A percentile compares a stretch with the other conserved stretches of the same genome.
These are phyloP conservation scores for Tetragonisca angustula DNA, from an alignment of 2,888 invertebrate species.

Conservation along the genomic window DNA sequence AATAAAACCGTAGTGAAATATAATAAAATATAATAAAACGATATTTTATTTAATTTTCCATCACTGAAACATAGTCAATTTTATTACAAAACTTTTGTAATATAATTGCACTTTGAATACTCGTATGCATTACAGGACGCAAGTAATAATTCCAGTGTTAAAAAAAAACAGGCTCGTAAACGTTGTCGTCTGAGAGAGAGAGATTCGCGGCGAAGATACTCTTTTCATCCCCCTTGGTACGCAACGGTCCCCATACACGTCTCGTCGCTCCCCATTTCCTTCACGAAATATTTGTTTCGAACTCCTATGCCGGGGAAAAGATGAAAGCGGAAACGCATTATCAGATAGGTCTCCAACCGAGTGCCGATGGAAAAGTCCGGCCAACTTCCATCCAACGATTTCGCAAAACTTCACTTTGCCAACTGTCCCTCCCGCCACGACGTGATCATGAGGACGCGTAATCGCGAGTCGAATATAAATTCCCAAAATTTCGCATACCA, in stretches of 20 bases:
- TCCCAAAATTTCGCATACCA: conserved; percentile 27
- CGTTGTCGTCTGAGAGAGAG: background rate
- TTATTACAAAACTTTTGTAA: too few species aligned
- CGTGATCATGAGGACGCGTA: conserved; percentile 65
- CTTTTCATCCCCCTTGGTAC: background rate
- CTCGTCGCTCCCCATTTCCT: conserved; percentile 32
- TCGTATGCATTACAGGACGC: too few species aligned
- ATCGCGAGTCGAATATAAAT: conserved; percentile 67
- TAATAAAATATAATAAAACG: too few species aligned
- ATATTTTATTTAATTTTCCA: too few species aligned
- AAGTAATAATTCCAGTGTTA: background rate
- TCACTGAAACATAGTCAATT: too few species aligned
- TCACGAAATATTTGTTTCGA: conserved; percentile 37
- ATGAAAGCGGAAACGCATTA: conserved; percentile 21
- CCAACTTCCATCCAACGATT: conserved; percentile 41
- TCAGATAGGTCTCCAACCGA: conserved; percentile 12
- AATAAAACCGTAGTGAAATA: too few species aligned
- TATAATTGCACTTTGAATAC: too few species aligned
- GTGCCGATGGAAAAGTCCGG: conserved; percentile 13
- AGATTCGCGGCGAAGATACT: conserved; percentile 15
- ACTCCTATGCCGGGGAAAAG: background rate
- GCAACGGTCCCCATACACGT: conserved; percentile 5
- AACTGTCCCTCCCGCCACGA: conserved; percentile 32
- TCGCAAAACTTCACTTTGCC: conserved; percentile 48
- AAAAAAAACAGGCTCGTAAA: background rate